Evolutionary conservation across 53 echinoderm and acorn worm genomes (phyloP).

Genomic region (Crossaster papposus): DNA sequence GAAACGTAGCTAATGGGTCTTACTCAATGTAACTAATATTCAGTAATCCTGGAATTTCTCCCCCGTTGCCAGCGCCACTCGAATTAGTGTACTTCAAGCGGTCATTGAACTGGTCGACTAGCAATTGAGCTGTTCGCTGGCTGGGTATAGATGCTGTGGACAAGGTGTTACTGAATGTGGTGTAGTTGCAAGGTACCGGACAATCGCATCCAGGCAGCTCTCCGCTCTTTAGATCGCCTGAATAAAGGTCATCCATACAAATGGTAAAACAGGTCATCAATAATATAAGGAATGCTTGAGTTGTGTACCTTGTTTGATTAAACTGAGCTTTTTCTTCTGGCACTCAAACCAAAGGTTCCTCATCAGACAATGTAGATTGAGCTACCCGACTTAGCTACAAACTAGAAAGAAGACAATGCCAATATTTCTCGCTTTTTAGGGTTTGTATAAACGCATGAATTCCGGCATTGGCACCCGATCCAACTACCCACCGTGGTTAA

Average conservation of each 20-base stretch:
- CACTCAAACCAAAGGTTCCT: too few species aligned
- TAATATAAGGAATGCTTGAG: not conserved
- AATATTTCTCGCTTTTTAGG: too few species aligned
- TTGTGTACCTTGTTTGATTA: too few species aligned
- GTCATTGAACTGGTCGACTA: not conserved
- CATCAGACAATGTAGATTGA: too few species aligned
- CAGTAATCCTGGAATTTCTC: not conserved
- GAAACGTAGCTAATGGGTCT: not conserved
- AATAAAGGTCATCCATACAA: not conserved
- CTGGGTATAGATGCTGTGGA: constrained; percentile 26
- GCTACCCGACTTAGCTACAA: too few species aligned
- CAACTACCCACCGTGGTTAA: too few species aligned
- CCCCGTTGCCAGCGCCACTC: not conserved
- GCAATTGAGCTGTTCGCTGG: not conserved
- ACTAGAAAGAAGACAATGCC: too few species aligned
- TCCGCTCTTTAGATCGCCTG: constrained; percentile 27
- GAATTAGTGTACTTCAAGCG: not conserved
- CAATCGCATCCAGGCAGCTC: not conserved
- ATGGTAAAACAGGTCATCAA: not conserved
- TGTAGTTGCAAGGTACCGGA: constrained; percentile 40
- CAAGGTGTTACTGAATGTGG: not conserved
- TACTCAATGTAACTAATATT: not conserved
- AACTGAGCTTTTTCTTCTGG: too few species aligned
- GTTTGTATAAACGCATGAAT: too few species aligned
- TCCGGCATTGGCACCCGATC: too few species aligned